A percentile compares a stretch with the other conserved stretches of the same genome.
phyloP scores from a whole-genome alignment of 1,140 invertebrate genomes.

The Polyergus mexicanus region DNA sequence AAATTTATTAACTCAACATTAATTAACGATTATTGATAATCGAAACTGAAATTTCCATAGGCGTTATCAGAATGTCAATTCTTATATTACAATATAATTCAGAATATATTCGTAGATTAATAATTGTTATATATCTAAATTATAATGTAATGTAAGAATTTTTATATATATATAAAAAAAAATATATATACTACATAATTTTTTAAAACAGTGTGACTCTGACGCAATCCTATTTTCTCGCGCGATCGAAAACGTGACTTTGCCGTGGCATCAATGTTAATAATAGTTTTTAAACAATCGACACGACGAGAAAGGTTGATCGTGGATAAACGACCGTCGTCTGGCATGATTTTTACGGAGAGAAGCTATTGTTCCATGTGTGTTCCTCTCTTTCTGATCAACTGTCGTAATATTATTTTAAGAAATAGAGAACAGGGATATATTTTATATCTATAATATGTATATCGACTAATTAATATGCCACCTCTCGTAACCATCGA shows the following conservation, averaged over 20 bases:
- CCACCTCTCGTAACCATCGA: slow-evolving; percentile 77
- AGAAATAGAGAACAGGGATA: slow-evolving; percentile 81
- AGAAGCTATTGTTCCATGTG: slow-evolving; percentile 23
- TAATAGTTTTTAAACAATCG: background rate
- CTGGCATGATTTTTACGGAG: slow-evolving; percentile 6
- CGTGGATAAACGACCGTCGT: background rate
- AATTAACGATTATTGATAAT: slow-evolving; percentile 9
- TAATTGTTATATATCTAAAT: slow-evolving; percentile 14
- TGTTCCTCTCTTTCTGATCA: slow-evolving; percentile 52
- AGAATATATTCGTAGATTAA: too few relatives aligned
- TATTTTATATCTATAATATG: slow-evolving; percentile 79
- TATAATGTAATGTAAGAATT: background rate
- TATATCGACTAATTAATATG: slow-evolving; percentile 75
- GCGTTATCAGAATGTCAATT: background rate
- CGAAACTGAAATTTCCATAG: background rate
- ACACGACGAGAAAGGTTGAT: background rate
- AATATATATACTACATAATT: too few relatives aligned
- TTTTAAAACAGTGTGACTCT: slow-evolving; percentile 58
- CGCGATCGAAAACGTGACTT: background rate
- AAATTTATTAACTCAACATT: background rate
- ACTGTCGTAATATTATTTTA: slow-evolving; percentile 78
- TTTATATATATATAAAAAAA: too few relatives aligned
- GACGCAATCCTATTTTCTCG: background rate
- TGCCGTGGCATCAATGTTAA: too few relatives aligned
- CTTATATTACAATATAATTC: background rate